A percentile compares a stretch with the other conserved stretches of the same genome.
Evolutionary conservation across 2,113 vertebrate genomes (phyloP).

Genomic region (Eurypyga helias): DNA sequence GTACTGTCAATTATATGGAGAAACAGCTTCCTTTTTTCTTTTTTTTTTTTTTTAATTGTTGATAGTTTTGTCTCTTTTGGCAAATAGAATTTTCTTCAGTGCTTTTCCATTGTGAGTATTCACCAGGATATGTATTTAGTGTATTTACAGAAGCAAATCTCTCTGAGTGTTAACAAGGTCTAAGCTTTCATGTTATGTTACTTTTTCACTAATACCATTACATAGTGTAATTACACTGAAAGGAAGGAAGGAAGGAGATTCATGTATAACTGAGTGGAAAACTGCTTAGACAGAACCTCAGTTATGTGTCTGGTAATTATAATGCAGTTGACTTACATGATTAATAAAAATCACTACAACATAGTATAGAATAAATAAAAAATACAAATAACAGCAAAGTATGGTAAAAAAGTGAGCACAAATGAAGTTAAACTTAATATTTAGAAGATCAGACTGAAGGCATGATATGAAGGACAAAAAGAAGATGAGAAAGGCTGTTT

Average conservation of each 20-base stretch:
- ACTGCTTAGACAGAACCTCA: neutral
- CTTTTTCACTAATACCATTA: neutral
- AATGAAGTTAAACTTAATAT: neutral
- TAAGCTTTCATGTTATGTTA: neutral
- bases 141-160: neutral
- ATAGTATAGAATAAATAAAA: neutral
- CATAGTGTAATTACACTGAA: neutral
- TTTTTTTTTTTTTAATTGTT: neutral
- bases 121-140: neutral
- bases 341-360: neutral
- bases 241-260: neutral
- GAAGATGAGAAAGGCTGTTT: neutral
- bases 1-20: neutral
- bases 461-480: neutral
- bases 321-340: neutral
- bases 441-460: neutral
- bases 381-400: neutral
- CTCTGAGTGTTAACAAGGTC: neutral
- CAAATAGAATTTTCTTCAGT: neutral
- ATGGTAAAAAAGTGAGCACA: neutral
- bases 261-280: neutral
- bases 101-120: neutral
- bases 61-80: neutral
- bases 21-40: neutral
- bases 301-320: neutral